Conservation (phyloP, 1,140 invertebrate species). For the Trachymyrmex cornetzi region DNA sequence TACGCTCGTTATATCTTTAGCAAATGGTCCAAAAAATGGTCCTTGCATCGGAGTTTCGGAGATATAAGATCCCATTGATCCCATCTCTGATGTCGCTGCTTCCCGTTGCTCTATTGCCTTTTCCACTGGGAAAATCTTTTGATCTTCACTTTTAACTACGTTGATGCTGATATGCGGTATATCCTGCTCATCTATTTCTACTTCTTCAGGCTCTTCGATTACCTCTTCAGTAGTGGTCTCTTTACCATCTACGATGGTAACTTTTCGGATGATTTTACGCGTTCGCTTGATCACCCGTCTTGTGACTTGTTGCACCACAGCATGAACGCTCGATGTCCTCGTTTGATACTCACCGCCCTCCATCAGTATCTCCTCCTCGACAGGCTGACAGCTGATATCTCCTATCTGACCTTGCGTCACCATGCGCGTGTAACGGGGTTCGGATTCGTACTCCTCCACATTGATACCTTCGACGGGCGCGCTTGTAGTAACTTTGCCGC, state of each 20-base stretch:
- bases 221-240: conserved; percentile 94
- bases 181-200: conserved; percentile 92
- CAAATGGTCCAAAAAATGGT: conserved; percentile 78
- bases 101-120: neutral
- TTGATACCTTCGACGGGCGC: conserved; percentile 88
- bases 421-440: conserved; percentile 87
- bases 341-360: conserved; percentile 85
- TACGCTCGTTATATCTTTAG: conserved; percentile 67
- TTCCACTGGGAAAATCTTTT: neutral
- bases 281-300: conserved; percentile 92
- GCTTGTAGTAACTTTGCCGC: conserved; percentile 88
- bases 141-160: conserved; percentile 88
- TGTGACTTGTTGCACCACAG: conserved; percentile 93
- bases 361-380: conserved; percentile 74
- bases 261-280: conserved; percentile 90
- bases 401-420: conserved; percentile 81
- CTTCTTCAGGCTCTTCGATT: conserved; percentile 93
- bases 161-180: conserved; percentile 92
- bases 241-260: conserved; percentile 93
- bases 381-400: conserved; percentile 75
- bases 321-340: conserved; percentile 89
- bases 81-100: neutral
- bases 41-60: conserved; percentile 72
- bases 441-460: conserved; percentile 89
- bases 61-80: neutral